Base-by-base conservation (phyloP, 2,888 invertebrate species). In the Empis stercorea region DNA sequence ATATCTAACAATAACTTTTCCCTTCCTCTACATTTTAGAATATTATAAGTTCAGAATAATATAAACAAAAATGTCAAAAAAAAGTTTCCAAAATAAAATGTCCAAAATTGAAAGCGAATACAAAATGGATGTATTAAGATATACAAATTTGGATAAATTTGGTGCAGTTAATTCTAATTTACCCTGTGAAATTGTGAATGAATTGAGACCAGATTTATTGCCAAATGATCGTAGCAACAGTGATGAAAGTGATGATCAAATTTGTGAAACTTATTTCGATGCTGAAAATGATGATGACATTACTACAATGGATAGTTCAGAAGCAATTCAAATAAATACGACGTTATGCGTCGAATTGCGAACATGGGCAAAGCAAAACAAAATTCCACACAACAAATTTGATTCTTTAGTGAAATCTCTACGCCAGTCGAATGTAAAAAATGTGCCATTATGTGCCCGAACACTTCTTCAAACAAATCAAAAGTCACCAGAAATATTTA, bases 371-470 rank as follows among this genome's bases (percentile, higher is more conserved):
- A 9, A 34, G 10, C 16, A 20, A 34, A 43, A 43, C n/a, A 43
- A 43, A 20, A 34, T 43, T 16, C 6, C 16, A 17, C 43, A 43
- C n/a, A 36, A 44, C 11, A 44, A 20, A 36, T n/a, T 44, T n/a
- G 34, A 34, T 36, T 2, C 3, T 15, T 36, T 44, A 44, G 11
- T 37, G n/a, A 20, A 23, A 23, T 7, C 44, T 10, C 44, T 43
- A 11, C 32, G 16, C 9, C 15, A 37, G 23, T 44, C 23, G 3
- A 44, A 44, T 36, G 23, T 44, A 10, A 44, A 34, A 44, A 36
- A 36, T 43, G 7, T 43, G 10, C 43, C 43, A 16, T n/a, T 7
- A 20, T 32, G 3, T 43, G 43, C 43, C 3, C 34, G 43, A 13
- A 34, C 13, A n/a, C 43, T 43, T 16, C 20, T 43, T 13, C 13